Percentiles rank a stretch among this genome's conserved stretches.
phyloP scores from a whole-genome alignment of 2,888 invertebrate genomes.

The Nephrotoma flavescens region DNA sequence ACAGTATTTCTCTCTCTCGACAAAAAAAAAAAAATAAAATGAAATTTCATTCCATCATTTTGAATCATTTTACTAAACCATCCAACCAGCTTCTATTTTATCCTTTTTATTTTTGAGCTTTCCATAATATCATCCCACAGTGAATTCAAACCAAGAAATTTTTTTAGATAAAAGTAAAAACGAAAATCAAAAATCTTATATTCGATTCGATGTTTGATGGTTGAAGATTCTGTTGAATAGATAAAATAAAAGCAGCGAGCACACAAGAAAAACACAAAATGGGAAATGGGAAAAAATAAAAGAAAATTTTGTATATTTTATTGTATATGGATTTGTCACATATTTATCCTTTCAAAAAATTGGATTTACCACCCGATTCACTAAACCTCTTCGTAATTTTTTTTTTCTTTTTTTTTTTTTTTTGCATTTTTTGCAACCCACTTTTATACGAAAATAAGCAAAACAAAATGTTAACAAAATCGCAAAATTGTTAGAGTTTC shows the following conservation, averaged over 20 bases:
- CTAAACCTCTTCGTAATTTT: background rate
- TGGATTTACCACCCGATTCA: background rate
- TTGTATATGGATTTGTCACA: conserved; percentile 5
- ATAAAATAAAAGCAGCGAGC: background rate
- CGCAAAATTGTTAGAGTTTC: background rate
- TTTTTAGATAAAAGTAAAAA: background rate
- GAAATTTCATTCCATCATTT: background rate
- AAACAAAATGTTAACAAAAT: background rate
- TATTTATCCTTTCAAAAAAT: conserved; percentile 5
- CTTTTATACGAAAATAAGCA: background rate
- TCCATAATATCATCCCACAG: background rate
- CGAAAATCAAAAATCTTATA: background rate
- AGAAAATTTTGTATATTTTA: background rate
- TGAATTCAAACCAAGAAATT: background rate
- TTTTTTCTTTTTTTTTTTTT: background rate
- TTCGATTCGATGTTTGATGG: background rate
- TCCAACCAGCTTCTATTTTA: background rate
- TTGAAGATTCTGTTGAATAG: background rate
- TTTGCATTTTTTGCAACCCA: background rate
- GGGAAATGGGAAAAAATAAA: background rate
- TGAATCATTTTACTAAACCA: background rate
- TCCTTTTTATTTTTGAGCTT: background rate
- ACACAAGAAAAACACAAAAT: background rate
- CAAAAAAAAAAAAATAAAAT: background rate
- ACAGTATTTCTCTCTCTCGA: background rate